Evolutionary conservation across 2,113 vertebrate genomes (phyloP), one percentile per base, ranked within the genome.

Genomic region (Pavo muticus): DNA sequence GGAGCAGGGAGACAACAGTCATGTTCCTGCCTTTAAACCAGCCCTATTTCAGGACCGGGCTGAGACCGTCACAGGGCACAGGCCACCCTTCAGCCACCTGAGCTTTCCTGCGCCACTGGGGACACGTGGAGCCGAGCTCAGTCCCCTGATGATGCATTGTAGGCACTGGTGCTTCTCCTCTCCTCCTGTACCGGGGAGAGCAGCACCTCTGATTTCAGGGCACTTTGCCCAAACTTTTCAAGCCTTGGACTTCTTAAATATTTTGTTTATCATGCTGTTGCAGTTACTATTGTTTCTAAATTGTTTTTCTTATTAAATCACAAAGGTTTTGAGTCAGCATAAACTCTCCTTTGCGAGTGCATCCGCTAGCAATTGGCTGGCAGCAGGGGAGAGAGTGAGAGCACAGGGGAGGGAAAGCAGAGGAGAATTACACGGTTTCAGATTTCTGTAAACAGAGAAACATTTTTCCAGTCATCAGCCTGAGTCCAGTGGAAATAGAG

Each of bases 381-480:
- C 83, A 44, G 45, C 59, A 48, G 83, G 65, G 60, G 35, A 87
- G 69, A 89, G 59, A 91, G 81, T 12, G 44, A 77, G 72, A 61
- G 37, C 2, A 2, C 78, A 80, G 75, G 44, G 63, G 86, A 67
- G 59, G 67, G 79, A 37, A 84, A 93, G 82, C 71, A 64, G 85
- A 94, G 82, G 85, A 96, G 94, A 97, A 96, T 95, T 90, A 91
- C 85, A 90, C 88, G 96, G 96, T 96, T 96, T 97, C 96, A 77
- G 83, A 88, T 97, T 96, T 91, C 96, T 94, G 96, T 97, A 96
- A 96, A 96, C 88, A 96, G 96, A 96, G 95, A 96, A 97, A 97
- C 90, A 95, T 96, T 96, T 96, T 97, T 96, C 96, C 95, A 96
- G 76, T 77, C 95, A 64, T 91, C 96, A 71, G 63, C 24, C 87